Evolutionary conservation across 2,113 vertebrate genomes (phyloP), one percentile per base, ranked within the genome.

Genomic region (Promerops cafer): DNA sequence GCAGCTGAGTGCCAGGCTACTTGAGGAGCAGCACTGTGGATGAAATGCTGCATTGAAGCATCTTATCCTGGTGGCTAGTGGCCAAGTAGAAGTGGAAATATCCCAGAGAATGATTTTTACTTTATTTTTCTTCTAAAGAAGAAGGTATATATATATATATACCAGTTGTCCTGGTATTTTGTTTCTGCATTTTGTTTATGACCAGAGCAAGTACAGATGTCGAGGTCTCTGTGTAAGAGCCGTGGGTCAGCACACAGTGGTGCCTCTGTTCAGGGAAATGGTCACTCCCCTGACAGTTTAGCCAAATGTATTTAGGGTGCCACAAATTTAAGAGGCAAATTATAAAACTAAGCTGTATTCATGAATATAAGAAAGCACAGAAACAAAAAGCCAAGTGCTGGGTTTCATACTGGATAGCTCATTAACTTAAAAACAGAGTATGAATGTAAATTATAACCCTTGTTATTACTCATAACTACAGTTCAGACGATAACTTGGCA

Each of bases 371-470:
- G 83, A 95, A 92, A 89, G 90, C 72, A 78, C 63, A 70, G 86
- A 88, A 95, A 95, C 85, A 95, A 96, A 97, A 95, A 93, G 37
- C 85, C 92, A 94, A 96, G 88, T 91, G 65, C 89, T 91, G 30
- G 76, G 82, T 96, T 97, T 97, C 76, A 84, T 74, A 47, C 87
- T 94, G 95, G 97, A 96, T 98, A 98, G 85, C 96, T 97, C 97
- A 97, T 98, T 98, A 98, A 96, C 94, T 98, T 97, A 97, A 98
- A 98, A 98, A 95, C 81, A 95, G 96, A 98, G 95, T 97, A 96
- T 2, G 20, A 96, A 97, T 97, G 94, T 97, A 97, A 98, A 98
- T 98, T 97, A 97, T 97, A 98, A 95, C 94, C 92, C 96, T 97
- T 95, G 91, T 98, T 98, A 98, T 97, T 97, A 96, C 96, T 97